phyloP scores from a whole-genome alignment of 2,797 vertebrate species.

The Toxotes lorentzi region DNA sequence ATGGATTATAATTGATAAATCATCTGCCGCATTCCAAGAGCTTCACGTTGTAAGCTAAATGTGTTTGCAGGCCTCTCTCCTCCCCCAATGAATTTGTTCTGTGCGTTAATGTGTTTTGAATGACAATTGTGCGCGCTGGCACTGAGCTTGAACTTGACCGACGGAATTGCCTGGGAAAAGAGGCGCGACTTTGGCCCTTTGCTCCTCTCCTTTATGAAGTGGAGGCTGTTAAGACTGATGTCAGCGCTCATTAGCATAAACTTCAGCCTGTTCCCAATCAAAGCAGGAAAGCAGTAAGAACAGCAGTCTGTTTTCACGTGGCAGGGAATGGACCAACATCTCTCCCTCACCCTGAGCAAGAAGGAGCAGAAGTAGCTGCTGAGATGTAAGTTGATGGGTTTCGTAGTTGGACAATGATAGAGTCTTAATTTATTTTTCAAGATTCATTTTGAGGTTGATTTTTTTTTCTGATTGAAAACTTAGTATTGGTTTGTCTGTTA shows the following conservation, averaged over 20 bases:
- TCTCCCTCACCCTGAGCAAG: conserved; percentile 33
- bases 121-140: conserved; percentile 73
- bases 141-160: conserved; percentile 88
- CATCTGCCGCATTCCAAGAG: conserved; percentile 20
- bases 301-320: conserved; percentile 78
- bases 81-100: conserved; percentile 26
- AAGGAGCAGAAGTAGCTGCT: conserved; percentile 21
- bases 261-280: conserved; percentile 86
- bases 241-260: conserved; percentile 86
- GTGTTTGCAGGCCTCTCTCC: conserved; percentile 13
- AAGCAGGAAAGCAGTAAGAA: conserved; percentile 74
- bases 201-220: conserved; percentile 79
- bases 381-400: conserved; percentile 66
- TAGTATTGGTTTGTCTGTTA: neutral
- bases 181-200: conserved; percentile 83
- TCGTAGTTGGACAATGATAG: neutral
- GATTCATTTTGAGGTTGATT: too few species aligned
- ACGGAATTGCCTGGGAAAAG: conserved; percentile 82
- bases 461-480: neutral
- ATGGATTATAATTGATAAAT: neutral
- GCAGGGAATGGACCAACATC: conserved; percentile 69
- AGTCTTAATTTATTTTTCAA: neutral
- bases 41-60: neutral
- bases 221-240: conserved; percentile 82
- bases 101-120: conserved; percentile 72